Conservation (phyloP, 2,113 vertebrate genomes). For the Dendropsophus ebraccatus region DNA sequence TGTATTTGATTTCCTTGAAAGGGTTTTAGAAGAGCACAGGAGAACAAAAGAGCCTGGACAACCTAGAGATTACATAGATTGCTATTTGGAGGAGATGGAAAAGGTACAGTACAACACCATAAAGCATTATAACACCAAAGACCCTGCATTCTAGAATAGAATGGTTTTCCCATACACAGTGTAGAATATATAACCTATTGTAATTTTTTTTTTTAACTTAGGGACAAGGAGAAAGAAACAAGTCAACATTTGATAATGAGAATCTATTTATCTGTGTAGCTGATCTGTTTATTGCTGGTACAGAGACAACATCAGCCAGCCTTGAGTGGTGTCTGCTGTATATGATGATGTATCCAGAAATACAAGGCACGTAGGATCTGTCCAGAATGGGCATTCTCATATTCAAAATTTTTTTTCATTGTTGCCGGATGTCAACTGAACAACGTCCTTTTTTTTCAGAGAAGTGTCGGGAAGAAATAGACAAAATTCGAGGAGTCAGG, state of each 20-base stretch:
- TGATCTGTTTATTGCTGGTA: conserved; percentile 18
- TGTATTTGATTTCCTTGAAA: conserved; percentile 36
- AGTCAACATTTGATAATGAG: conserved; percentile 35
- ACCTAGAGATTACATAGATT: conserved; percentile 63
- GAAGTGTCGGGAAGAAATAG: conserved; percentile 50
- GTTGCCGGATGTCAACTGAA: not conserved
- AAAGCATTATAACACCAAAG: no score
- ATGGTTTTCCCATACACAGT: no score
- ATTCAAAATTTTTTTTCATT: no score
- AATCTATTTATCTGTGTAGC: conserved; percentile 17
- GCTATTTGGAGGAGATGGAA: conserved; percentile 66
- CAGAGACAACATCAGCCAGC: conserved; percentile 20
- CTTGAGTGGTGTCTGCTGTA: conserved; percentile 38
- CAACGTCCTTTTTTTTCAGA: not conserved
- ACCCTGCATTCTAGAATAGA: no score
- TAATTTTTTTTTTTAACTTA: not conserved
- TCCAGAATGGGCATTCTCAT: not conserved
- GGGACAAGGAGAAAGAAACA: not conserved
- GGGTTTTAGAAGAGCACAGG: conserved; percentile 59
- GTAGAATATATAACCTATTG: no score
- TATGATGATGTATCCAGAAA: conserved; percentile 20
- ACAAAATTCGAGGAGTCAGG: conserved; percentile 11
- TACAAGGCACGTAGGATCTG: conserved; percentile 34
- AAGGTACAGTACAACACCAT: conserved; percentile 34
- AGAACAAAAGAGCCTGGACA: conserved; percentile 57